A percentile compares a stretch with the other conserved stretches of the same genome.
Conservation (phyloP, 2,888 invertebrate genomes). For the Amphipyra berbera region DNA sequence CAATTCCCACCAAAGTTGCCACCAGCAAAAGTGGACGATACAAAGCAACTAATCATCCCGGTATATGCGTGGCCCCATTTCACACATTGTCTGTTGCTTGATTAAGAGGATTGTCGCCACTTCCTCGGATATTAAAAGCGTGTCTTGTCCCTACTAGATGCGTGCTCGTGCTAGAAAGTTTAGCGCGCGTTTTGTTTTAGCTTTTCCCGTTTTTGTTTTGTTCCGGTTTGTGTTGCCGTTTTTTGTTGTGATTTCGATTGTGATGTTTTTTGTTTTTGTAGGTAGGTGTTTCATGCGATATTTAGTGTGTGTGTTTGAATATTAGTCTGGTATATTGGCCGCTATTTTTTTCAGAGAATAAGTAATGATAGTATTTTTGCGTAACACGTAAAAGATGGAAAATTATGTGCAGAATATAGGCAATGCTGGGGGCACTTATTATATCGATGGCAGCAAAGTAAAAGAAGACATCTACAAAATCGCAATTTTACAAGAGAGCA, state of each 20-base stretch:
- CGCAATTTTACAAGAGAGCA: no score
- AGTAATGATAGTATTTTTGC: background rate
- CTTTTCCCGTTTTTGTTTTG: conserved; percentile 44
- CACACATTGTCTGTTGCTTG: conserved; percentile 86
- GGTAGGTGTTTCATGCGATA: conserved; percentile 33
- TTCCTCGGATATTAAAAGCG: conserved; percentile 87
- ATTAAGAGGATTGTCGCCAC: conserved; percentile 90
- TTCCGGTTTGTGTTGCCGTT: conserved; percentile 31
- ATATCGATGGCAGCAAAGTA: no score
- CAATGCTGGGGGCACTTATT: no score
- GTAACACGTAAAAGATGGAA: no score
- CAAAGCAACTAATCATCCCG: conserved; percentile 85
- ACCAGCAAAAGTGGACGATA: conserved; percentile 81
- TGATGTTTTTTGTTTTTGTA: conserved; percentile 27
- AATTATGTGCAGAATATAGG: no score
- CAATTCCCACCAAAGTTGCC: conserved; percentile 66
- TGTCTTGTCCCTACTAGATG: conserved; percentile 75
- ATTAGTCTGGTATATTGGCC: background rate
- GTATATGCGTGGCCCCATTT: conserved; percentile 88
- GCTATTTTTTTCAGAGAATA: conserved; percentile 3
- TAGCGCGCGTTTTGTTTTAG: conserved; percentile 57
- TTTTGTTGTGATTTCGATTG: conserved; percentile 52
- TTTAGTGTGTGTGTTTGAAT: conserved; percentile 2
- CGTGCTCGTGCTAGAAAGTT: conserved; percentile 57
- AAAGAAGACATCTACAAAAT: no score